phyloP scores from a whole-genome alignment of 2,113 vertebrate genomes.

The Pedionomus torquatus region DNA sequence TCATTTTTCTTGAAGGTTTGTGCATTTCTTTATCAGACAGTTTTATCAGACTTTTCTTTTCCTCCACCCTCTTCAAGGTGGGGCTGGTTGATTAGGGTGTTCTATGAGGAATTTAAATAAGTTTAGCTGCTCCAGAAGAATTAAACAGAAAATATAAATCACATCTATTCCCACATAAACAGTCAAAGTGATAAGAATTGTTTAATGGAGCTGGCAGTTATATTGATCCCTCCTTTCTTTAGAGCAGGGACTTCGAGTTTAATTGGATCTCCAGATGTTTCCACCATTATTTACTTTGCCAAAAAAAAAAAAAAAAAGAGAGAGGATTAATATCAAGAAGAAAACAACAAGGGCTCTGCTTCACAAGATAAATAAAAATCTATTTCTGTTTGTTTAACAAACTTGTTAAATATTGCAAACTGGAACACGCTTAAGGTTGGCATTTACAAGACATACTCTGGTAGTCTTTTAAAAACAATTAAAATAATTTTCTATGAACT shows the following conservation, averaged over 20 bases:
- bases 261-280: neutral
- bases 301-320: neutral
- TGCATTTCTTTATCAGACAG: constrained; percentile 23
- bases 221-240: constrained; percentile 45
- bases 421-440: neutral
- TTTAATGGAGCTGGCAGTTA: constrained; percentile 37
- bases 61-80: neutral
- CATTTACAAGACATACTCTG: neutral
- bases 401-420: constrained; percentile 12
- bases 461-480: constrained; percentile 31
- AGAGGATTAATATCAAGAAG: constrained; percentile 17
- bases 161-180: neutral
- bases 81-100: constrained; percentile 13
- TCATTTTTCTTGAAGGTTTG: constrained; percentile 4
- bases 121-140: constrained; percentile 18
- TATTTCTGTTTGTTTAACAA: constrained; percentile 42
- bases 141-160: constrained; percentile 42
- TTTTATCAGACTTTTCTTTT: neutral
- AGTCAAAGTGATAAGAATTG: constrained; percentile 47
- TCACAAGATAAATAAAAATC: constrained; percentile 40
- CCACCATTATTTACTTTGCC: constrained; percentile 26
- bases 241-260: constrained; percentile 7
- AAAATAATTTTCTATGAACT: neutral
- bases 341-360: neutral
- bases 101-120: constrained; percentile 26